Evolutionary conservation across 2,888 invertebrate genomes (phyloP).

Genomic region (Ochropleura plecta): DNA sequence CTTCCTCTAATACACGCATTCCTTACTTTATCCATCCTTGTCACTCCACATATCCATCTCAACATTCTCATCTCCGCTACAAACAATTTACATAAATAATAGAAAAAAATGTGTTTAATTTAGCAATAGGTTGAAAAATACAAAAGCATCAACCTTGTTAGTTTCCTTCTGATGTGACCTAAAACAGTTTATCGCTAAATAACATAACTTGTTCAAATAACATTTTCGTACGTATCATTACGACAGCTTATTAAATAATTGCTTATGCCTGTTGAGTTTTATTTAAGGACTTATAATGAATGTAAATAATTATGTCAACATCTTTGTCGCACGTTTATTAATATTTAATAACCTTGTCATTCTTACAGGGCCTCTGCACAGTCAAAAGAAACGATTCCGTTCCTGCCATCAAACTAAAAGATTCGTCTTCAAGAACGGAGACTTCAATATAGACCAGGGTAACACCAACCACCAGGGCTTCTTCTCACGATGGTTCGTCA

Average conservation of each 20-base stretch:
- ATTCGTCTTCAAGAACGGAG: conserved; percentile 96
- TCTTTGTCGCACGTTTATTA: not conserved
- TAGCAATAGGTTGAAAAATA: no score
- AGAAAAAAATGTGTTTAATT: no score
- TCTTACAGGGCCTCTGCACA: conserved; percentile 64
- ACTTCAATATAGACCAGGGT: conserved; percentile 96
- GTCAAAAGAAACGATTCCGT: conserved; percentile 58
- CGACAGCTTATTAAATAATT: not conserved
- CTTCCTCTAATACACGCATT: no score
- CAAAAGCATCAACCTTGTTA: no score
- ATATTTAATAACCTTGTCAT: not conserved
- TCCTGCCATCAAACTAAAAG: conserved; percentile 77
- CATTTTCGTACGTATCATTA: conserved; percentile 3
- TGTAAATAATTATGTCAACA: not conserved
- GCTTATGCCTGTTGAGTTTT: not conserved
- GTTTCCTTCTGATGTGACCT: no score
- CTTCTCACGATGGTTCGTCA: conserved; percentile 95
- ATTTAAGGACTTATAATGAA: not conserved
- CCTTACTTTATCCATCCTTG: no score
- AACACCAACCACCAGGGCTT: conserved; percentile 90
- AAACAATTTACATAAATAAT: no score
- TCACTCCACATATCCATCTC: no score
- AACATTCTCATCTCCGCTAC: no score
- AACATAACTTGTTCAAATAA: not conserved
- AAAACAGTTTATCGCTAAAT: not conserved